Percentiles rank a stretch among this genome's conserved stretches.
phyloP scores from a whole-genome alignment of 1,140 invertebrate species.

The Megathymus violae region DNA sequence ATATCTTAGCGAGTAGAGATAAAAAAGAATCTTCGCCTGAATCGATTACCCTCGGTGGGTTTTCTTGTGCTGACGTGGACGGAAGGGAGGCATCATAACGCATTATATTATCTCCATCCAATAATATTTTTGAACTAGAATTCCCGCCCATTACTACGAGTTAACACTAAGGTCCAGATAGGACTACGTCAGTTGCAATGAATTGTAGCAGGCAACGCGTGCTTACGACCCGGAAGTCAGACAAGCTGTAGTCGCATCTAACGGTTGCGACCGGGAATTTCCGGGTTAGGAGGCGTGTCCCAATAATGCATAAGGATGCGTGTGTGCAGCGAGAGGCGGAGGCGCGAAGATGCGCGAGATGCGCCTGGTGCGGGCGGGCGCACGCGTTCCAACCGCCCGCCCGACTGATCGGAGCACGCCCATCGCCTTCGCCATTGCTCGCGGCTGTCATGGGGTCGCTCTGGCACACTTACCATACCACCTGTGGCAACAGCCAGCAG shows the following conservation, averaged over 20 bases:
- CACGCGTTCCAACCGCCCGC: constrained; percentile 51
- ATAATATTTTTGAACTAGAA: neutral
- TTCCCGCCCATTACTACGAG: constrained; percentile 32
- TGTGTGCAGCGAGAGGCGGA: constrained; percentile 45
- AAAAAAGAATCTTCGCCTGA: constrained; percentile 1
- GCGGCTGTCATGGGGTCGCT: too few relatives aligned
- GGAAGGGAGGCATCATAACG: neutral
- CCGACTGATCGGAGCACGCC: constrained; percentile 53
- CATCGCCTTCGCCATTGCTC: constrained; percentile 37
- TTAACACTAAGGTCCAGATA: too few relatives aligned
- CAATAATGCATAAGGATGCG: constrained; percentile 45
- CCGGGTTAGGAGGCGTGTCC: constrained; percentile 56
- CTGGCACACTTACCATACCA: too few relatives aligned
- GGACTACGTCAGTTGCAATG: neutral
- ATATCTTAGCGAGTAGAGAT: neutral
- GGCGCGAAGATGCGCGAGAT: constrained; percentile 28
- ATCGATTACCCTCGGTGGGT: neutral
- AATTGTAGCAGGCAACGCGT: too few relatives aligned
- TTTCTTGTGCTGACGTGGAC: neutral
- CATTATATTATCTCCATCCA: constrained; percentile 3
- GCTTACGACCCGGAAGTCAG: constrained; percentile 52
- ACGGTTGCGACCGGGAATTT: constrained; percentile 58
- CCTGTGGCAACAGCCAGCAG: too few relatives aligned
- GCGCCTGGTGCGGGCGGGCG: constrained; percentile 47
- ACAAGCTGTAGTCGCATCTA: constrained; percentile 66